Percentiles rank a stretch among this genome's conserved stretches.
Conservation (phyloP, 2,113 vertebrate genomes). For the Dolichotis patagonum region DNA sequence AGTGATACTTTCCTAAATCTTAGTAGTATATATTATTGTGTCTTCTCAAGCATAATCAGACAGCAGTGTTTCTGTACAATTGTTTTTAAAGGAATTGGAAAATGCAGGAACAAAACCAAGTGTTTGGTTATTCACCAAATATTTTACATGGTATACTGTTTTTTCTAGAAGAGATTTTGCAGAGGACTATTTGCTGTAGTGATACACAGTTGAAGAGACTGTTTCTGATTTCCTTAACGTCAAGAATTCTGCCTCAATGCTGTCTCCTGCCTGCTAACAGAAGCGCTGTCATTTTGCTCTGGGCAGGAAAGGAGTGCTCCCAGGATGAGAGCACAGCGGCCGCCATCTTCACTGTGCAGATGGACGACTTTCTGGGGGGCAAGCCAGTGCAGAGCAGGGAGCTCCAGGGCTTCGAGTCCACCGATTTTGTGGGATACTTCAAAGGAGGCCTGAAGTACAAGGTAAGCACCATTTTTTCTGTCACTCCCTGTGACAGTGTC, state of each 20-base stretch:
- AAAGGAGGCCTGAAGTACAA: slow-evolving; percentile 96
- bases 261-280: neutral
- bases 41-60: neutral
- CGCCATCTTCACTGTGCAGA: slow-evolving; percentile 94
- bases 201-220: neutral
- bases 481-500: no score
- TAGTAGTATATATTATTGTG: neutral
- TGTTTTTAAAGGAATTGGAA: neutral
- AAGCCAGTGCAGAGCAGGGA: slow-evolving; percentile 95
- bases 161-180: slow-evolving; percentile 39
- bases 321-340: slow-evolving; percentile 96
- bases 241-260: neutral
- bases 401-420: slow-evolving; percentile 94
- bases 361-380: slow-evolving; percentile 96
- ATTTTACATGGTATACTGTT: neutral
- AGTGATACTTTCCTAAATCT: neutral
- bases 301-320: slow-evolving; percentile 93
- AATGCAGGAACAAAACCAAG: neutral
- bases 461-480: slow-evolving; percentile 84
- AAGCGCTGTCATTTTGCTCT: neutral
- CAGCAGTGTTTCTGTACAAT: neutral
- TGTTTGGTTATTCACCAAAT: neutral
- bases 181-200: neutral
- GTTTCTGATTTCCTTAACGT: neutral
- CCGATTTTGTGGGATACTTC: slow-evolving; percentile 94